These are phyloP conservation scores for Megalonaias nervosa DNA, from an alignment of 1,140 invertebrate species.

Conservation along the genomic window DNA sequence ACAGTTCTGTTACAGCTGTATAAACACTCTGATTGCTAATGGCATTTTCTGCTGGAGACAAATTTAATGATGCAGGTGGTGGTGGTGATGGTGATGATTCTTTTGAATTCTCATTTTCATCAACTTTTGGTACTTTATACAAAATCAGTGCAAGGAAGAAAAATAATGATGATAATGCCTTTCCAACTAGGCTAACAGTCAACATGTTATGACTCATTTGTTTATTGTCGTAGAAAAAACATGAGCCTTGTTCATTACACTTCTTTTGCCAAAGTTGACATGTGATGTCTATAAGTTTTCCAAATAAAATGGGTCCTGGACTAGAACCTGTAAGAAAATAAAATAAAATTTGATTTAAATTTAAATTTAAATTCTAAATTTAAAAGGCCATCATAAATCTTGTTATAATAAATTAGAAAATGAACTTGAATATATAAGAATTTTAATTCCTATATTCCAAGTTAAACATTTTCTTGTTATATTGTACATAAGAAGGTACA, in stretches of 20 bases:
- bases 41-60: slow-evolving; percentile 10
- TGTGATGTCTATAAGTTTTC: slow-evolving; percentile 62
- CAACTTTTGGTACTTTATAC: slow-evolving; percentile 51
- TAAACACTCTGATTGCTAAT: slow-evolving; percentile 35
- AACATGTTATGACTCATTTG: slow-evolving; percentile 66
- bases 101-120: slow-evolving; percentile 13
- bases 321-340: slow-evolving; percentile 57
- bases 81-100: slow-evolving; percentile 23
- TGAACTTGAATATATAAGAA: no score
- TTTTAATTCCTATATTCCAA: no score
- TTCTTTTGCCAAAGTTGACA: slow-evolving; percentile 61
- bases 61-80: slow-evolving; percentile 8
- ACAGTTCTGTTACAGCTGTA: slow-evolving; percentile 31
- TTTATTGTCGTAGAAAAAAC: slow-evolving; percentile 65
- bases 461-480: no score
- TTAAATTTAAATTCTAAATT: no score
- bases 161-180: slow-evolving; percentile 54
- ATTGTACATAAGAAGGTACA: no score
- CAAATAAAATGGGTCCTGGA: slow-evolving; percentile 66
- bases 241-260: slow-evolving; percentile 46
- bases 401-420: no score
- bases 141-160: slow-evolving; percentile 60
- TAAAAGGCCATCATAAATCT: no score
- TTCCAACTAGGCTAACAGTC: slow-evolving; percentile 47
- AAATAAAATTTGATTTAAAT: not conserved